Conservation (phyloP, 37 sponge, comb jelly and placozoan genomes). For the Halichondria panicea region DNA sequence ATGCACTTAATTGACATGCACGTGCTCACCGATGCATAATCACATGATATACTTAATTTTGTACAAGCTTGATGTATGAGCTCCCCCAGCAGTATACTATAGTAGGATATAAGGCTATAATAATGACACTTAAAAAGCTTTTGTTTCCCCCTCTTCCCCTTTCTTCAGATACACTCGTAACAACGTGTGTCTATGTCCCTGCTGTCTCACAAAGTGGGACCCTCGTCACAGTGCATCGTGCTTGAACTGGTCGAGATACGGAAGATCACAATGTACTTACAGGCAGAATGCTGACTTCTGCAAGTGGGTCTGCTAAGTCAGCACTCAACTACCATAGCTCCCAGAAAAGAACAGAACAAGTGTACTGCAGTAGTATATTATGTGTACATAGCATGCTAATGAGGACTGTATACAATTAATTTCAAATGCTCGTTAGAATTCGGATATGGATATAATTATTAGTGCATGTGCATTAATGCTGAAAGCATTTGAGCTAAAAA, state of each 20-base stretch:
- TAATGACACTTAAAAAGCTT: too few relatives aligned
- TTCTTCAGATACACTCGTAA: not conserved
- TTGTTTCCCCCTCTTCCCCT: not conserved
- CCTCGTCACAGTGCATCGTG: not conserved
- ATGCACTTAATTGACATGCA: not conserved
- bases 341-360: too few relatives aligned
- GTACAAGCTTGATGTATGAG: not conserved
- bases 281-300: not conserved
- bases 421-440: too few relatives aligned
- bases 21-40: not conserved
- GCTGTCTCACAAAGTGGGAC: not conserved
- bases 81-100: too few relatives aligned
- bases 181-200: not conserved
- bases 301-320: conserved; percentile 22
- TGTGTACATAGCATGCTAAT: too few relatives aligned
- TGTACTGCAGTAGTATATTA: too few relatives aligned
- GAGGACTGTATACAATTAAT: too few relatives aligned
- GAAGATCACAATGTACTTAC: not conserved
- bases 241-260: not conserved
- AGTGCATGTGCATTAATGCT: too few relatives aligned
- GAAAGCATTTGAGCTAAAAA: too few relatives aligned
- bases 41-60: not conserved
- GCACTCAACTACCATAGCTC: too few relatives aligned
- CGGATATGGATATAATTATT: too few relatives aligned
- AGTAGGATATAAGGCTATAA: too few relatives aligned